These are phyloP conservation scores for Oenanthe melanoleuca DNA, from an alignment of 2,113 vertebrate genomes.

Conservation along the genomic window DNA sequence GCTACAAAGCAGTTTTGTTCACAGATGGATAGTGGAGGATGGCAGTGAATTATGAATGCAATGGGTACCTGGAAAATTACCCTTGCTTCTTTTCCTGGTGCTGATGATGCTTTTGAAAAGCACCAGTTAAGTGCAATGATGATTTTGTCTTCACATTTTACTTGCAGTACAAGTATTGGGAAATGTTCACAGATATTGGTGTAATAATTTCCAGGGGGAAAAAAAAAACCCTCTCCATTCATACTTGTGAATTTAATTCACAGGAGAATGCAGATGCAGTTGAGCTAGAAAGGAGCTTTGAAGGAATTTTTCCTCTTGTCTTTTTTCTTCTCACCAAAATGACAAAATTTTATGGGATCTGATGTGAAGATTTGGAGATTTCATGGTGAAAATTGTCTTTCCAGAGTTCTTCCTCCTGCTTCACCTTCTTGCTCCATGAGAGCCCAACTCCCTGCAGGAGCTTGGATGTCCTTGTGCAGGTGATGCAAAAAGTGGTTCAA, in stretches of 20 bases:
- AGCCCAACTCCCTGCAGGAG: neutral
- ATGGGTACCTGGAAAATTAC: neutral
- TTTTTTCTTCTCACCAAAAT: neutral
- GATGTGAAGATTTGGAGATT: neutral
- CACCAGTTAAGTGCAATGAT: neutral
- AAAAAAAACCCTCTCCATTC: neutral
- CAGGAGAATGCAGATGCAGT: neutral
- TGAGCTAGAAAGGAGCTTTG: neutral
- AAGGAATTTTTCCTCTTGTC: neutral
- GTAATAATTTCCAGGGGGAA: neutral
- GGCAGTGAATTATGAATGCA: neutral
- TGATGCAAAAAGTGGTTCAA: neutral
- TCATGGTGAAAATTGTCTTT: neutral
- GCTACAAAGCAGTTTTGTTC: neutral
- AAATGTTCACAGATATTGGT: neutral
- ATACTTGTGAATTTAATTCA: neutral
- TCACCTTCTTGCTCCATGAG: neutral
- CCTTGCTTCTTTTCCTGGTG: neutral
- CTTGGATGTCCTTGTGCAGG: neutral
- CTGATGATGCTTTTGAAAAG: neutral
- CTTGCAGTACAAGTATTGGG: neutral
- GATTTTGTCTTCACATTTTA: neutral
- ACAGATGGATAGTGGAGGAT: neutral
- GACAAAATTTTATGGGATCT: neutral
- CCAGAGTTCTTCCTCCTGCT: neutral